Conservation (phyloP, 1,140 invertebrate genomes). For the Megalonaias nervosa region DNA sequence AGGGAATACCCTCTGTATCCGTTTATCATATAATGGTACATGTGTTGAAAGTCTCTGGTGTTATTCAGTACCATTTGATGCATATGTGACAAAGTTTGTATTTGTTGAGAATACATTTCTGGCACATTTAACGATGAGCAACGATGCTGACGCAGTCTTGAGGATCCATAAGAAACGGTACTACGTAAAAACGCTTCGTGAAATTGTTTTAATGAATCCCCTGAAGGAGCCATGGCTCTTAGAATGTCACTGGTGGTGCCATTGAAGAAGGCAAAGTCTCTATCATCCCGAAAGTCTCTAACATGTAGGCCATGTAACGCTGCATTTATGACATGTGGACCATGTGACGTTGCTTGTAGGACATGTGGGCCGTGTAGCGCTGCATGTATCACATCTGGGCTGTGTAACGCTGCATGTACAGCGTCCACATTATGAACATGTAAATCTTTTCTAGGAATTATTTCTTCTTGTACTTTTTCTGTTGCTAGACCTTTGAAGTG, state of each 20-base stretch:
- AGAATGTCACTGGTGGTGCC: slow-evolving; percentile 18
- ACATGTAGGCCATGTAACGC: not conserved
- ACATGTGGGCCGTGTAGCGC: not conserved
- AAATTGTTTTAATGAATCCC: slow-evolving; percentile 32
- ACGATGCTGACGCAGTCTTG: slow-evolving; percentile 19
- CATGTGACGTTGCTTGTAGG: no score
- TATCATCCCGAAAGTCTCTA: not conserved
- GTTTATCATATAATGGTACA: slow-evolving; percentile 30
- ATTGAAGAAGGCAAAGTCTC: slow-evolving; percentile 27
- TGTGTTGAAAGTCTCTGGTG: slow-evolving; percentile 21
- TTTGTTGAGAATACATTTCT: slow-evolving; percentile 17
- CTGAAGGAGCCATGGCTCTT: slow-evolving; percentile 5
- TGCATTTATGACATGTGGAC: no score
- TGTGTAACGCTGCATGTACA: not conserved
- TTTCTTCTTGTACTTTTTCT: not conserved
- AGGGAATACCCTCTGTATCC: slow-evolving; percentile 27
- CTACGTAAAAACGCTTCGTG: slow-evolving; percentile 28
- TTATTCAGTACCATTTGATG: slow-evolving; percentile 32
- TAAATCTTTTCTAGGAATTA: not conserved
- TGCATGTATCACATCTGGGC: not conserved
- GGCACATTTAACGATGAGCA: slow-evolving; percentile 3
- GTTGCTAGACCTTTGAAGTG: not conserved
- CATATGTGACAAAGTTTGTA: slow-evolving; percentile 12
- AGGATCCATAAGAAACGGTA: slow-evolving; percentile 8
- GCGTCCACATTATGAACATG: slow-evolving; percentile 1